phyloP scores from a whole-genome alignment of 2,888 invertebrate species.

The Nasonovia ribisnigri region DNA sequence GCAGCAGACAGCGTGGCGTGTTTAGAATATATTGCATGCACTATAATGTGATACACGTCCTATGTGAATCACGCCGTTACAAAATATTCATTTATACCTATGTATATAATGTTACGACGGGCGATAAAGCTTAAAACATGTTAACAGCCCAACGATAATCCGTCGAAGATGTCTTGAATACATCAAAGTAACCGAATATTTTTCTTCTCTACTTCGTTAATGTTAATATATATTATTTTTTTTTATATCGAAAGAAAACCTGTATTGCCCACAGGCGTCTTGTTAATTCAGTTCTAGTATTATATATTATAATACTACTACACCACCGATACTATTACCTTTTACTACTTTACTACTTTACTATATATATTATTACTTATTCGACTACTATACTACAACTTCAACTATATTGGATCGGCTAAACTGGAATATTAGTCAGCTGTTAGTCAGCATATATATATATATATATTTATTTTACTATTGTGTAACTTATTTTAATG shows the following conservation, averaged over 20 bases:
- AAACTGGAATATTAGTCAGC: not conserved
- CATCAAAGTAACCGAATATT: not conserved
- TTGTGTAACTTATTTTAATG: not conserved
- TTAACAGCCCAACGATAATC: not conserved
- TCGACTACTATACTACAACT: not conserved
- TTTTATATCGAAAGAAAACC: constrained; percentile 4
- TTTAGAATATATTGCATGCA: constrained; percentile 25
- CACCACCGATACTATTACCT: not conserved
- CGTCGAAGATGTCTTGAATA: not conserved
- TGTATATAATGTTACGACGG: not conserved
- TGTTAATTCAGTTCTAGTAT: not conserved
- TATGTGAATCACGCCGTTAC: not conserved
- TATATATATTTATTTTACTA: not conserved
- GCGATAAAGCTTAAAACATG: not conserved
- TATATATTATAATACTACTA: not conserved
- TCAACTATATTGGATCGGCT: not conserved
- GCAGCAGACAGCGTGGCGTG: constrained; percentile 39
- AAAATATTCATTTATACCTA: not conserved
- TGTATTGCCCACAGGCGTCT: not conserved
- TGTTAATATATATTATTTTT: not conserved
- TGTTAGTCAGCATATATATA: not conserved
- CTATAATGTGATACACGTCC: not conserved
- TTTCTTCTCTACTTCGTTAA: not conserved
- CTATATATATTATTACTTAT: not conserved
- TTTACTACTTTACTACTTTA: not conserved